A percentile compares a stretch with the other conserved stretches of the same genome.
These are phyloP conservation scores for Antennarius maculatus DNA, from an alignment of 2,797 vertebrate species.

Conservation along the genomic window DNA sequence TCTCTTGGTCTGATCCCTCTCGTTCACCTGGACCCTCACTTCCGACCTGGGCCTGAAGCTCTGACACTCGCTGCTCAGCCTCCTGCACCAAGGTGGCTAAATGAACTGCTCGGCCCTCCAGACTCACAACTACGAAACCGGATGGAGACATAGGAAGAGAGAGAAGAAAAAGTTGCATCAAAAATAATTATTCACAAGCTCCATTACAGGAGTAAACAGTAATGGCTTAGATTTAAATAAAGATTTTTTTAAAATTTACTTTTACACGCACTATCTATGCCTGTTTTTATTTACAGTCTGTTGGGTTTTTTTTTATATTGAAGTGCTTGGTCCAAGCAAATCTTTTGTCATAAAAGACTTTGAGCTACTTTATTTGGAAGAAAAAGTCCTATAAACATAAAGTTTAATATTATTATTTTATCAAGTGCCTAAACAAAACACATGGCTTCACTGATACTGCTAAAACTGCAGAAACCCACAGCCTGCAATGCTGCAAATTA, in stretches of 20 bases:
- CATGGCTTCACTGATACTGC: conserved; percentile 8
- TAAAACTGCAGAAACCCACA: conserved; percentile 25
- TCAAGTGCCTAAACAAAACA: conserved; percentile 1
- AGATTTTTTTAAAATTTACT: no score
- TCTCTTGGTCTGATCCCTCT: conserved; percentile 84
- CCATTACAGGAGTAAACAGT: not conserved
- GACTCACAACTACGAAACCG: conserved; percentile 83
- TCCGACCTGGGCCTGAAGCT: conserved; percentile 84
- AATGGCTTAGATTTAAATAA: conserved; percentile 11
- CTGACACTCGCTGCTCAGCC: conserved; percentile 87
- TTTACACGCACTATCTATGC: no score
- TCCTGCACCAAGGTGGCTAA: conserved; percentile 88
- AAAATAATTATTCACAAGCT: not conserved
- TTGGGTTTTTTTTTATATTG: no score
- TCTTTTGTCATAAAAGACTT: no score
- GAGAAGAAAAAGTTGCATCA: conserved; percentile 3
- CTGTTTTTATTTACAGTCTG: no score
- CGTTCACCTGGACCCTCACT: conserved; percentile 77
- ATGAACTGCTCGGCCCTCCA: conserved; percentile 88
- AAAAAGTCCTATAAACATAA: no score
- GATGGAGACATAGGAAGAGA: conserved; percentile 8
- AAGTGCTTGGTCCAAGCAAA: no score
- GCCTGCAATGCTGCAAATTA: conserved; percentile 38
- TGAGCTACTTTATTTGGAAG: no score
- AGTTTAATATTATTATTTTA: not conserved